Conservation (phyloP, 2,797 vertebrate genomes). For the Lepus townsendii region DNA sequence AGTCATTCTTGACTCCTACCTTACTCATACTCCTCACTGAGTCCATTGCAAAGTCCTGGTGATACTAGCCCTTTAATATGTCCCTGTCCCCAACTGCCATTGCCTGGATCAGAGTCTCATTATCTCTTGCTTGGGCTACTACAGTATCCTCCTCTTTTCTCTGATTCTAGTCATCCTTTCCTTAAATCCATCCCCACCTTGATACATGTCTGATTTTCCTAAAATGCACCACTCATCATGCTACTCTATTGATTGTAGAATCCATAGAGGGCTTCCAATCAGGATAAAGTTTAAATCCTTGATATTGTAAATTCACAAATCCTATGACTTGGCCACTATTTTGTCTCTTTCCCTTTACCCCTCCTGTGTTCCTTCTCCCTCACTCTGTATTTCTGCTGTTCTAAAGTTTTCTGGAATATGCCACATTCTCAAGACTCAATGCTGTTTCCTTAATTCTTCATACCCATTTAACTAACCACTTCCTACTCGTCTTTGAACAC, state of each 20-base stretch:
- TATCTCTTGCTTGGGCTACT: not conserved
- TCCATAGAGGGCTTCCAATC: not conserved
- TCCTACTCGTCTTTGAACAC: slow-evolving; percentile 6
- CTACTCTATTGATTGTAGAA: not conserved
- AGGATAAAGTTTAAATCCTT: slow-evolving; percentile 9
- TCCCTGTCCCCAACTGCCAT: not conserved
- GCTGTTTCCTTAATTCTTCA: not conserved
- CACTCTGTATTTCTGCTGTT: not conserved
- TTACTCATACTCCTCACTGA: not conserved
- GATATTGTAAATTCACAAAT: not conserved
- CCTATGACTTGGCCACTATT: not conserved
- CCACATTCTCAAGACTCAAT: not conserved
- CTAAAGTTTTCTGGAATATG: not conserved
- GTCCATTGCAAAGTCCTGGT: not conserved
- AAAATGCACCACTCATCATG: not conserved
- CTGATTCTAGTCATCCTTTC: not conserved
- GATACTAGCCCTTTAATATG: not conserved
- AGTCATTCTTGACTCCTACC: not conserved
- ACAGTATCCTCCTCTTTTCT: not conserved
- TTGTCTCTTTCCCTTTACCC: slow-evolving; percentile 5
- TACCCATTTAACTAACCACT: not conserved
- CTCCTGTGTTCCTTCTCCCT: not conserved
- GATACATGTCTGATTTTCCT: not conserved
- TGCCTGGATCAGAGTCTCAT: not conserved
- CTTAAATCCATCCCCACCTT: not conserved